These are phyloP conservation scores for Sipha flava DNA, from an alignment of 1,140 invertebrate species.

Conservation along the genomic window DNA sequence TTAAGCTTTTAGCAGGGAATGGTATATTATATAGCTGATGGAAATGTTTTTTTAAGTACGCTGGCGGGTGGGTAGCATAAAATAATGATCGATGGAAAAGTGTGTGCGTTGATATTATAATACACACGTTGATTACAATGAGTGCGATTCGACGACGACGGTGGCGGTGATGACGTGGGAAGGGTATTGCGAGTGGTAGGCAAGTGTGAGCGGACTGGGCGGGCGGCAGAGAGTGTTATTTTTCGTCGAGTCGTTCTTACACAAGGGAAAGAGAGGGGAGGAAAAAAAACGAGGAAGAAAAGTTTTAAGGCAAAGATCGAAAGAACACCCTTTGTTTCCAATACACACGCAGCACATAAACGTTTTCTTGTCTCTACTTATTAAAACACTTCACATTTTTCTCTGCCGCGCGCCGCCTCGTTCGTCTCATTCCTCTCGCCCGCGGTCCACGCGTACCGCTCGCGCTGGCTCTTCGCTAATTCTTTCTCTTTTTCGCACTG, in stretches of 20 bases:
- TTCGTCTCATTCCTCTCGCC: background rate
- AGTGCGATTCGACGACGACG: background rate
- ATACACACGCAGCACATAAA: conserved; percentile 30
- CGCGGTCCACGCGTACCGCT: background rate
- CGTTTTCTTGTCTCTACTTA: conserved; percentile 32
- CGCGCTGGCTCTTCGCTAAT: conserved; percentile 3
- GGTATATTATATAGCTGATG: too few relatives aligned
- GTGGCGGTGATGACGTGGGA: background rate
- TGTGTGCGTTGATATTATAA: background rate
- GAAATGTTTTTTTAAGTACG: conserved; percentile 9
- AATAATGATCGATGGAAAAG: conserved; percentile 22
- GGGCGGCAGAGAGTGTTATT: background rate
- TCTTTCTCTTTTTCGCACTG: conserved; percentile 29
- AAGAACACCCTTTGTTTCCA: conserved; percentile 26
- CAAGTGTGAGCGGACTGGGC: background rate
- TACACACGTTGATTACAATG: conserved; percentile 21
- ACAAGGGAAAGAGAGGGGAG: background rate
- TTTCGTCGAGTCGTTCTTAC: conserved; percentile 12
- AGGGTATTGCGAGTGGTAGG: background rate
- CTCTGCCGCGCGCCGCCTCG: background rate
- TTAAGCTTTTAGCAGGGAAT: background rate
- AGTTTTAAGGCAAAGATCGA: conserved; percentile 26
- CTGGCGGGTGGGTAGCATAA: background rate
- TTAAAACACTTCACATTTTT: conserved; percentile 33
- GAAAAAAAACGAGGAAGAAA: background rate